Percentiles rank a stretch among this genome's conserved stretches.
phyloP scores from a whole-genome alignment of 1,140 invertebrate genomes.

The Drosophila leontia region DNA sequence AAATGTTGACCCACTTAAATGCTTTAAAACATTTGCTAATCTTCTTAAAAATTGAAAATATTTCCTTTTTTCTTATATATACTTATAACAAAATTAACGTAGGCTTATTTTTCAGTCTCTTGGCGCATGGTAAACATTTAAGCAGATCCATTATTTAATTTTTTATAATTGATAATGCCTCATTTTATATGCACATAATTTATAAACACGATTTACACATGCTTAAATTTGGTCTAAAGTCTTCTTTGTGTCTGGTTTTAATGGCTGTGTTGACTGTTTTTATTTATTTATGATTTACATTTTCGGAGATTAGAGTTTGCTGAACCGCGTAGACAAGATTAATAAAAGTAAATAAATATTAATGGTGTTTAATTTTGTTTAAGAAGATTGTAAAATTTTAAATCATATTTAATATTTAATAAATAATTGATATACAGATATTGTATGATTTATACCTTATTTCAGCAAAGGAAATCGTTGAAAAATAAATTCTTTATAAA shows the following conservation, averaged over 20 bases:
- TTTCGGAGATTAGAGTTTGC: not conserved
- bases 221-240: not conserved
- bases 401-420: no score
- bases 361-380: not conserved
- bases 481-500: not conserved
- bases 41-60: not conserved
- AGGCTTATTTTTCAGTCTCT: not conserved
- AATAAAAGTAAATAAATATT: not conserved
- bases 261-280: slow-evolving; percentile 4
- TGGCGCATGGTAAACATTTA: not conserved
- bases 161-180: not conserved
- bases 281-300: not conserved
- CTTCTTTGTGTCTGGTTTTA: slow-evolving; percentile 7
- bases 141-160: not conserved
- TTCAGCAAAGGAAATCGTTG: not conserved
- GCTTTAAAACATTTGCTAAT: slow-evolving; percentile 3
- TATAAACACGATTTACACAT: not conserved
- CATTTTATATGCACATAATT: slow-evolving; percentile 18
- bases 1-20: slow-evolving; percentile 22
- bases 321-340: slow-evolving; percentile 7
- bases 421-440: no score
- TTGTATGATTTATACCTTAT: not conserved
- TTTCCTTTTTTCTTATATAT: slow-evolving; percentile 7
- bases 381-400: not conserved
- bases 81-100: not conserved